phyloP scores from a whole-genome alignment of 2,113 vertebrate species.

The Zosterops japonicus region DNA sequence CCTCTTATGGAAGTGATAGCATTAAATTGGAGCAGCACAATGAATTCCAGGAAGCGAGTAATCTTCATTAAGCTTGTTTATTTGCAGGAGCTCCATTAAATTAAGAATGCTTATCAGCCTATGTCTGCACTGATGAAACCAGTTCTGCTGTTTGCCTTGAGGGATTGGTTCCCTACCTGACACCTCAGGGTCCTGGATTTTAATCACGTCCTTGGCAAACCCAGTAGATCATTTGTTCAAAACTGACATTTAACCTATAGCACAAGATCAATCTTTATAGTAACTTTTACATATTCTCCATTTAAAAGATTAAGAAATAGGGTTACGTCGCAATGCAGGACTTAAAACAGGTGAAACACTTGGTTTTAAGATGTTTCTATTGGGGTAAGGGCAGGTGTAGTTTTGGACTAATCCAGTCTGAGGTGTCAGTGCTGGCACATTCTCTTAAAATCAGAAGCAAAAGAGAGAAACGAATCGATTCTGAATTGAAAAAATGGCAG shows the following conservation, averaged over 20 bases:
- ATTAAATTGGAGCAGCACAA: conserved; percentile 52
- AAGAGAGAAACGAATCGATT: not conserved
- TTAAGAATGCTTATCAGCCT: conserved; percentile 55
- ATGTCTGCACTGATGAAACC: not conserved
- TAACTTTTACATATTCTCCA: not conserved
- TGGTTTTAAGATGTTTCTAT: not conserved
- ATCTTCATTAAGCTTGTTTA: conserved; percentile 67
- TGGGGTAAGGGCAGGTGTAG: not conserved
- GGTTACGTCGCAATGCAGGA: not conserved
- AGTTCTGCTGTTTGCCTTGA: not conserved
- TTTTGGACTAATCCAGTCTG: not conserved
- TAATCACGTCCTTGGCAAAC: not conserved
- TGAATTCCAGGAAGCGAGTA: conserved; percentile 59
- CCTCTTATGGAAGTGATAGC: conserved; percentile 57
- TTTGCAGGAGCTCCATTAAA: conserved; percentile 64
- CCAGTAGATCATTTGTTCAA: not conserved
- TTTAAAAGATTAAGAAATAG: not conserved
- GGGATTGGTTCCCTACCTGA: not conserved
- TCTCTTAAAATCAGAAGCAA: not conserved
- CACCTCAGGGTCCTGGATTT: not conserved
- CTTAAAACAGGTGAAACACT: not conserved
- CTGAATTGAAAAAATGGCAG: not conserved
- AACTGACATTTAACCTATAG: not conserved
- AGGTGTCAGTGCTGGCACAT: not conserved
- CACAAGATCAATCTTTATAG: not conserved